Evolutionary conservation across 2,888 invertebrate genomes (phyloP), one percentile per base, ranked within the genome.

Genomic region (Eledona agricola): DNA sequence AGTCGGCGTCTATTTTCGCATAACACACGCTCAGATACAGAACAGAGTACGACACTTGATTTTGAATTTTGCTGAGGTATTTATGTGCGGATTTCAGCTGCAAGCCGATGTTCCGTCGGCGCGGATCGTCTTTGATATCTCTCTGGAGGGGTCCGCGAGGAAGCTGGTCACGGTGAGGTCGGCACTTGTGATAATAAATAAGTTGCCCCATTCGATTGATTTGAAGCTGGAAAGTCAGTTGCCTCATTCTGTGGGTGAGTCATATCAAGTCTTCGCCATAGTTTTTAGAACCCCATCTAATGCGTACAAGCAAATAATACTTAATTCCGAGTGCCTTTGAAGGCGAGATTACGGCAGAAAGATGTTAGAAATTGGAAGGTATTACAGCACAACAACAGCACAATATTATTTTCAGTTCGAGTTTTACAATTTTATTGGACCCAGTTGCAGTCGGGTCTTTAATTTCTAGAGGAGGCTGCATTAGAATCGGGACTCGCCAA

Each of bases 151-250:
- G 0, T 93, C 94, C 1, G 97, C 97, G 0, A 87, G 93, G 65
- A 98, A 98, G 77, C 79, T 97, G 63, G 89, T 96, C 40, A 91
- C 93, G 4, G 89, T 98, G 7, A 85, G 96, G 54, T 97, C 97
- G 4, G 93, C 96, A 15, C 79, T 98, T 56, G 84, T 87, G 63
- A 79, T 96, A 1, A 77, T 83, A 42, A 97, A 97, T 77, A 81
- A 82, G 63, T 77, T 95, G 63, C 83, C 86, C 38, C 86, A 89
- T 63, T 73, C 84, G 0, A 81, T 95, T 5, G 85, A 89, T 60
- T 73, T 93, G 0, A 87, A 86, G 68, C 78, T 93, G 70, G 87
- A 88, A 55, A 84, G 83, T 68, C 73, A 78, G 1, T 65, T 78
- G 10, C 76, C 76, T 17, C 75, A 78, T 22, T 73, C 76, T 47